phyloP scores from a whole-genome alignment of 1,140 invertebrate species.

The Lasaia peninsularis region DNA sequence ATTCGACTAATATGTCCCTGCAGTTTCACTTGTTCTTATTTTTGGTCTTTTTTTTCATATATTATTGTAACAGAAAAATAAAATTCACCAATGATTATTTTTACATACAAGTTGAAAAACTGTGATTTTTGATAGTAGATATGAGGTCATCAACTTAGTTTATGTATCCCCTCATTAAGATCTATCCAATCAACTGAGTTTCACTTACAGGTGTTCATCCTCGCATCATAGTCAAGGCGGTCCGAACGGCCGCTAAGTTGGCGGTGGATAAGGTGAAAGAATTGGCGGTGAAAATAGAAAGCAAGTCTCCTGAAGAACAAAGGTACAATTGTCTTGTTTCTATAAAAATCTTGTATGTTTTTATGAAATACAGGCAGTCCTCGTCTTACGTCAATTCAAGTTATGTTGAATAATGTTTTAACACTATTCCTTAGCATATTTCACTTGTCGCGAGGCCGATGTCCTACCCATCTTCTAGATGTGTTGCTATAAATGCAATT shows the following conservation, averaged over 20 bases:
- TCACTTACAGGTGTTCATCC: slow-evolving; percentile 87
- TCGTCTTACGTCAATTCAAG: too few species aligned
- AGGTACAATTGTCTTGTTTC: slow-evolving; percentile 33
- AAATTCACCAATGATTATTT: slow-evolving; percentile 25
- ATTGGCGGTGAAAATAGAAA: slow-evolving; percentile 89
- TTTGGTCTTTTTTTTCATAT: too few species aligned
- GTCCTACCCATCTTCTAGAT: too few species aligned
- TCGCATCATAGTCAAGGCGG: slow-evolving; percentile 92
- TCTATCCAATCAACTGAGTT: background rate
- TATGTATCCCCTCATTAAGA: background rate
- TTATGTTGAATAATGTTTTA: too few species aligned
- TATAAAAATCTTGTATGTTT: too few species aligned
- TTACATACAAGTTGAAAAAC: slow-evolving; percentile 18
- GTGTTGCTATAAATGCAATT: too few species aligned
- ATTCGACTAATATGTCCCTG: background rate
- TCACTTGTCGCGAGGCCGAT: too few species aligned
- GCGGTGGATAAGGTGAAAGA: slow-evolving; percentile 92
- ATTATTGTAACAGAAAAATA: too few species aligned
- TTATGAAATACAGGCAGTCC: too few species aligned
- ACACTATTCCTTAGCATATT: too few species aligned
- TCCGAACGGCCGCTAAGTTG: slow-evolving; percentile 88
- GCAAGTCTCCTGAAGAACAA: slow-evolving; percentile 74
- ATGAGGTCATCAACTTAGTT: slow-evolving; percentile 23
- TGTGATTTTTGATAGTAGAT: slow-evolving; percentile 30
- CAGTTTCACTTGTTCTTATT: too few species aligned